Evolutionary conservation across 2,113 vertebrate genomes (phyloP).

Genomic region (human): DNA sequence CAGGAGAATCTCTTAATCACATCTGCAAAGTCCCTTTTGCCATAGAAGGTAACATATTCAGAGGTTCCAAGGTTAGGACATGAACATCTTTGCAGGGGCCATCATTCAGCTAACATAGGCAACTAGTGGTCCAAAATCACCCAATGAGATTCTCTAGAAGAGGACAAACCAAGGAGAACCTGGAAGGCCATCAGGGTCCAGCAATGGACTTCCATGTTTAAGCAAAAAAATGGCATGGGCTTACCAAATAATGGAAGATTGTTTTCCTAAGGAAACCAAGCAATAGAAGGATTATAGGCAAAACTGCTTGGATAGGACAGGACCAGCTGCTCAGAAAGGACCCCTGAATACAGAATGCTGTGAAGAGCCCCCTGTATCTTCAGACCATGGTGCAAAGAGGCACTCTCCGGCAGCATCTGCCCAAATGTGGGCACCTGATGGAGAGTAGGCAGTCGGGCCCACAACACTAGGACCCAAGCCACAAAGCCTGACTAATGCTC

Average conservation of each 20-base stretch:
- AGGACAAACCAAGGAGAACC: not conserved
- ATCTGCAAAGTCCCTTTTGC: not conserved
- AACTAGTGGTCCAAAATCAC: not conserved
- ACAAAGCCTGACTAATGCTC: not conserved
- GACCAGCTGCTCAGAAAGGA: not conserved
- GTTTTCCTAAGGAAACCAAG: not conserved
- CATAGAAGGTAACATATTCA: not conserved
- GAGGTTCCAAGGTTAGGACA: not conserved
- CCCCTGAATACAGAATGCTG: fast-evolving
- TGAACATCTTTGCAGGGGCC: too few relatives aligned
- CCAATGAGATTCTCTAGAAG: not conserved
- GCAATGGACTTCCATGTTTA: not conserved
- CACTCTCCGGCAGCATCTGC: not conserved
- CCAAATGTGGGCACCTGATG: too few relatives aligned
- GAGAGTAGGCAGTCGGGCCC: not conserved
- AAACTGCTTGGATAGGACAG: not conserved
- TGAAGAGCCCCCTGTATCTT: not conserved
- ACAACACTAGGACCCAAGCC: not conserved
- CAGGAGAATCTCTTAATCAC: not conserved
- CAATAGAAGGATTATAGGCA: too few relatives aligned
- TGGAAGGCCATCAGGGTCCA: not conserved
- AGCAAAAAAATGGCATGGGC: not conserved
- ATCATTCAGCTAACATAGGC: not conserved
- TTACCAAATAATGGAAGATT: too few relatives aligned
- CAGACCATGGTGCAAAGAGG: not conserved